Conservation (phyloP, 2,888 invertebrate genomes). For the Trachelus tabidus region DNA sequence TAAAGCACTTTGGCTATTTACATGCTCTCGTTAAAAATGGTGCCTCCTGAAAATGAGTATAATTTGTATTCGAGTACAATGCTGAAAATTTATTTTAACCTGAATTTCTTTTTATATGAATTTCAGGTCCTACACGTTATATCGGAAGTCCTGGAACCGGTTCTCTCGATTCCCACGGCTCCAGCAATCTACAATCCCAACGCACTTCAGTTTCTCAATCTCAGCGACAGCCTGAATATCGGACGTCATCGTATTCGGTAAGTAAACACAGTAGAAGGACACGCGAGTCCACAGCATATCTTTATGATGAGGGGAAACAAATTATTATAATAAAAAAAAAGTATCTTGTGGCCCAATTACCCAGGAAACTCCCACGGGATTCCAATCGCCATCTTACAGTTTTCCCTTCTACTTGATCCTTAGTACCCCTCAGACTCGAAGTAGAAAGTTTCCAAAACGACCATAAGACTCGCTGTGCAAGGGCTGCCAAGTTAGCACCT, state of each 20-base stretch:
- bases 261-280: conserved; percentile 26
- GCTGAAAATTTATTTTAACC: not conserved
- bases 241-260: conserved; percentile 80
- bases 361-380: not conserved
- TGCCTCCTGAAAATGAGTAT: not conserved
- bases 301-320: not conserved
- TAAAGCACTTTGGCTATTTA: not conserved
- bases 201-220: conserved; percentile 82
- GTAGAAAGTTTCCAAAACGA: conserved; percentile 1
- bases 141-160: conserved; percentile 86
- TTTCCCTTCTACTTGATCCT: not conserved
- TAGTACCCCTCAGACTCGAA: not conserved
- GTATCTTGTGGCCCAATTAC: not conserved
- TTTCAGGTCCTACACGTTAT: conserved; percentile 87
- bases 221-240: conserved; percentile 81
- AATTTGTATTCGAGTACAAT: not conserved
- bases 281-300: not conserved
- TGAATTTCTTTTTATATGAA: conserved; percentile 20
- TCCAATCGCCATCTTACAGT: not conserved
- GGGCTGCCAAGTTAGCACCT: not conserved
- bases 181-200: conserved; percentile 81
- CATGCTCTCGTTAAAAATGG: not conserved
- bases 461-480: not conserved
- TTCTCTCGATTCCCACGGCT: conserved; percentile 69
- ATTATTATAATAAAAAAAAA: not conserved